Evolutionary conservation across 2,888 invertebrate genomes (phyloP), one percentile per base, ranked within the genome.

Genomic region (Glaucopsyche alexis): DNA sequence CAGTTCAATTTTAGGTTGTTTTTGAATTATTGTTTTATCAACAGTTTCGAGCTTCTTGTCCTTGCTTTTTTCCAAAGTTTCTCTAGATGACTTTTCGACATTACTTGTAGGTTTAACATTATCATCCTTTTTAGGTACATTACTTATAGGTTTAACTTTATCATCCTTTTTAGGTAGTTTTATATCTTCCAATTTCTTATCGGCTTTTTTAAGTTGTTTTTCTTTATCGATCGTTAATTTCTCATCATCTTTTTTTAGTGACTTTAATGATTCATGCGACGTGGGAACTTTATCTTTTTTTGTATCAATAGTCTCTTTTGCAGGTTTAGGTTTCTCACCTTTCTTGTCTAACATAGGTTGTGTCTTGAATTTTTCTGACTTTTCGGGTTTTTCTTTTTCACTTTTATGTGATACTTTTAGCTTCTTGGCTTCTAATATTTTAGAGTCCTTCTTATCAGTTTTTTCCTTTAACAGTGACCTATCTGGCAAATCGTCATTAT

Each of bases 71-170:
- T 40, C 42, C 7, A 19, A 42, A 60, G 4, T 74, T 19, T 71
- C 52, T 71, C 71, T 74, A 16, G 60, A 9, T 64, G 49, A 49
- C 29, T 49, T 19, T 7, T 74, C 74, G 38, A 66, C 13, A 38
- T 7, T 14, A 38, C n/a, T 72, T 74, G 75, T 16, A 6, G 11
- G 16, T 50, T 72, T 71, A 73, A 72, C 67, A 66, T 72, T 74
- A 52, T 60, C 72, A 69, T 76, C 42, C 66, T 71, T 75, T 65
- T 73, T 74, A 45, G 49, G 71, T 71, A 74, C 38, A 65, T 70
- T 75, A 38, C 74, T 55, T 14, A 69, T 13, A 19, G 13, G n/a
- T 38, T 74, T 74, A 72, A 16, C 29, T 55, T 19, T n/a, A 75
- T 79, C 73, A 11, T 19, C 42, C 66, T 70, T 75, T 45, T 75